Conservation (phyloP, 2,888 invertebrate species). For the Parnassius mnemosyne region DNA sequence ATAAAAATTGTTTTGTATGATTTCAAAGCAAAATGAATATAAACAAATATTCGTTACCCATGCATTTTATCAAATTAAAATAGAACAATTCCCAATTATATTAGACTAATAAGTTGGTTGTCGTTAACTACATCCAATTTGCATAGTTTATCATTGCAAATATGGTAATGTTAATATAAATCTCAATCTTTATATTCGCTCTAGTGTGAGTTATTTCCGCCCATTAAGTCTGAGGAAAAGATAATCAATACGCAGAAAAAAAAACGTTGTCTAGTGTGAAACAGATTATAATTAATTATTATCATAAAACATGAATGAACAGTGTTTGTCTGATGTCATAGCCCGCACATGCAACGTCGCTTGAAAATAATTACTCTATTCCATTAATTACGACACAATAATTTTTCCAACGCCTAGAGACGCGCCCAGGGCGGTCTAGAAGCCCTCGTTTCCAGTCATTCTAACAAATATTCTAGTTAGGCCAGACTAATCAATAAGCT, state of each 20-base stretch:
- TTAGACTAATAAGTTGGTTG: too few relatives aligned
- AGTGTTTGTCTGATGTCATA: slow-evolving; percentile 19
- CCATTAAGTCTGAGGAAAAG: too few relatives aligned
- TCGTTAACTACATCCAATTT: too few relatives aligned
- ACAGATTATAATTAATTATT: slow-evolving; percentile 3
- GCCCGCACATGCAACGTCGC: slow-evolving; percentile 6
- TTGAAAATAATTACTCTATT: slow-evolving; percentile 22
- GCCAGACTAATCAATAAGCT: slow-evolving; percentile 62
- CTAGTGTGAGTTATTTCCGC: too few relatives aligned
- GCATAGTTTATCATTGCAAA: too few relatives aligned
- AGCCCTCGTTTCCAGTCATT: slow-evolving; percentile 36
- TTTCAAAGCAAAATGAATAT: too few relatives aligned
- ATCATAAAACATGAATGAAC: slow-evolving; percentile 26
- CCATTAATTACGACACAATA: slow-evolving; percentile 14
- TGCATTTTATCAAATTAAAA: too few relatives aligned
- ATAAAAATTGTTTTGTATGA: too few relatives aligned
- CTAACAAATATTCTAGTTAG: slow-evolving; percentile 39
- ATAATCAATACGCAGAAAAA: background rate
- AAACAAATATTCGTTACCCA: too few relatives aligned
- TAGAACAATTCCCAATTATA: too few relatives aligned
- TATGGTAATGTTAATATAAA: too few relatives aligned
- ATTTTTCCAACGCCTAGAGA: slow-evolving; percentile 21
- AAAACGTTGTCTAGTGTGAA: background rate
- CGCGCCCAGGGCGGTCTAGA: slow-evolving; percentile 26
- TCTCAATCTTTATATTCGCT: too few relatives aligned